phyloP scores from a whole-genome alignment of 1,140 invertebrate genomes.

The Popillia japonica region DNA sequence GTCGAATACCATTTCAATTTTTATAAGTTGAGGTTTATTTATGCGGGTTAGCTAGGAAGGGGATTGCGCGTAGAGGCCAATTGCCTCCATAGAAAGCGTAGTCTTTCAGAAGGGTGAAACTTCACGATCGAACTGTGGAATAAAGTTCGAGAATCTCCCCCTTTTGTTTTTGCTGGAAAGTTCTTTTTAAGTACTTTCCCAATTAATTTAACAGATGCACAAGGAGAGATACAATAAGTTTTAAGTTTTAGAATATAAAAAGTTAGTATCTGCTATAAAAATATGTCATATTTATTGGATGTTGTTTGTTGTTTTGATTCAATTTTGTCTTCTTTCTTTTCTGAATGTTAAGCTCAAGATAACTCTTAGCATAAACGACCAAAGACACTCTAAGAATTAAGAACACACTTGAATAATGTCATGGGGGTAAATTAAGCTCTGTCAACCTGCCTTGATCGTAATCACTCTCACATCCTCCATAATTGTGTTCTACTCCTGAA shows the following conservation, averaged over 20 bases:
- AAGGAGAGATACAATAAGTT: slow-evolving; percentile 6
- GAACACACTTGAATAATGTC: too few relatives aligned
- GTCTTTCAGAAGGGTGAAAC: neutral
- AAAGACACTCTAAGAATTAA: too few relatives aligned
- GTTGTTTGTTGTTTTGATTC: too few relatives aligned
- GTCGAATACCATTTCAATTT: slow-evolving; percentile 25
- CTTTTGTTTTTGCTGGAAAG: neutral
- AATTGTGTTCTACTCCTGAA: too few relatives aligned
- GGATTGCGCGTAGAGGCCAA: neutral
- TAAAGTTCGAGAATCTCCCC: neutral
- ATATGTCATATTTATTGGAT: neutral
- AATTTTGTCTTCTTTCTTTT: too few relatives aligned
- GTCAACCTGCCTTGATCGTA: too few relatives aligned
- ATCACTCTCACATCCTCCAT: too few relatives aligned
- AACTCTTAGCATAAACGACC: too few relatives aligned
- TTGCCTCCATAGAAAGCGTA: neutral
- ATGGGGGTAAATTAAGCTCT: too few relatives aligned
- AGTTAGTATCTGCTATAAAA: neutral
- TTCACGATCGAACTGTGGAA: neutral
- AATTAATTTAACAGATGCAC: slow-evolving; percentile 25
- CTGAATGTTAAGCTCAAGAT: too few relatives aligned
- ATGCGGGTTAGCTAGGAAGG: neutral
- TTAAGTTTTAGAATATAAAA: neutral
- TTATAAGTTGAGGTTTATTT: slow-evolving; percentile 29
- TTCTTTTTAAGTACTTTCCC: slow-evolving; percentile 28